Base-by-base conservation (phyloP, 2,797 vertebrate species). In the Neosilurus mollespiculum region DNA sequence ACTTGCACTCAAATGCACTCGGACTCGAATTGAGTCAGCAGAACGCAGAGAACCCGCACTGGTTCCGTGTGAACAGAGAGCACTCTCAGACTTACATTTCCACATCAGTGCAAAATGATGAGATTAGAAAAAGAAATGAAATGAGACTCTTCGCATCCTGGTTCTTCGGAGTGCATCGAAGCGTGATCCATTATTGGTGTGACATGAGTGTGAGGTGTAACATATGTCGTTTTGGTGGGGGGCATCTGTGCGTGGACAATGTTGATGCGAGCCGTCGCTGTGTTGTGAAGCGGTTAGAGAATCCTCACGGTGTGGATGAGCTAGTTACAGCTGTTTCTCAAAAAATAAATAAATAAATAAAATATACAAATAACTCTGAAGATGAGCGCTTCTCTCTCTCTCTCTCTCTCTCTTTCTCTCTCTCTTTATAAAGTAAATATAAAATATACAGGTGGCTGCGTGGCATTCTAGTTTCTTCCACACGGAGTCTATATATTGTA, bases 361-460 rank as follows among this genome's bases (percentile, higher is more conserved):
- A 61, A 69, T 67, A 58, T 62, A 83, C 56, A 84, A 86, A 78
- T 86, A 78, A 82, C 59, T 81, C 58, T 77, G 53, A 77, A 69
- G 15, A 16, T 11, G 8, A 34, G 9, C 37, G 5, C 51, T n/a
- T 18, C 24, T 51, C 11, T 24, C 24, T n/a, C 20, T 12, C 20
- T 70, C 67, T 70, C 67, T 49, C 67, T n/a, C 37, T n/a, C 66
- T 43, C 70, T 54, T n/a, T 51, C 43, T 72, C 10, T 53, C n/a
- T 72, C 5, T 54, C 70, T 56, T 49, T 43, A 43, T 2, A 67
- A 67, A 9, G 64, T 65, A 30, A 24, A 43, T 66, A 66, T 59
- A 16, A 86, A 78, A 71, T 51, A 71, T 51, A 18, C 56, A 30
- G 53, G 58, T 16, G 12, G n/a, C n/a, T 26, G 64, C 37, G 24